Evolutionary conservation across 2,888 invertebrate genomes (phyloP).

Genomic region (Drosophila subsilvestris): DNA sequence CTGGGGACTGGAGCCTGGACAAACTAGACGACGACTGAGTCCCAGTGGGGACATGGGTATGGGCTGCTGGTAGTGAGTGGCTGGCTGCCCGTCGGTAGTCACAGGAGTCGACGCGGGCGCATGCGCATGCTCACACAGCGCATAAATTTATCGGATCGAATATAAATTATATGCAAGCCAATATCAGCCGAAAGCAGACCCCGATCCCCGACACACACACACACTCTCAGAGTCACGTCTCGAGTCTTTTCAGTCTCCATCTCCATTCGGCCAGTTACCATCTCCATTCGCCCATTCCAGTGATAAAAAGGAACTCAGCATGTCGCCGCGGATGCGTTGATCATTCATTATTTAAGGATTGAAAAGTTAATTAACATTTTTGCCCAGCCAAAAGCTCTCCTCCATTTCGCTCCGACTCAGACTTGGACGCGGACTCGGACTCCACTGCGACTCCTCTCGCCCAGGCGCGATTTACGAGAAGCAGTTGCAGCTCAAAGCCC

Average conservation of each 20-base stretch:
- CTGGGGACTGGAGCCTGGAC: background rate
- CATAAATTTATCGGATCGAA: slow-evolving; percentile 80
- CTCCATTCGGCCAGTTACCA: background rate
- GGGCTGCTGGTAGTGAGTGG: slow-evolving; percentile 37
- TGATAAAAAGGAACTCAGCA: slow-evolving; percentile 83
- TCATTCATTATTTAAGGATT: slow-evolving; percentile 84
- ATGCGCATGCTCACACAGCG: slow-evolving; percentile 70
- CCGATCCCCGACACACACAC: background rate
- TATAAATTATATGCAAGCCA: slow-evolving; percentile 81
- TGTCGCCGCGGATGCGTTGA: slow-evolving; percentile 84
- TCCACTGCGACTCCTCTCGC: slow-evolving; percentile 7
- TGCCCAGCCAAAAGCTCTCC: slow-evolving; percentile 64
- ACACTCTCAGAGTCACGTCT: background rate
- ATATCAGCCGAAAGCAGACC: slow-evolving; percentile 69
- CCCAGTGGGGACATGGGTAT: background rate
- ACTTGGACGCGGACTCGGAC: background rate
- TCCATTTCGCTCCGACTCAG: slow-evolving; percentile 17
- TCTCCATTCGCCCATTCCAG: slow-evolving; percentile 45
- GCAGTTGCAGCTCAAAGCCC: slow-evolving; percentile 52
- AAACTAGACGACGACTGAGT: slow-evolving; percentile 34
- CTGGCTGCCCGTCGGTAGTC: slow-evolving; percentile 28
- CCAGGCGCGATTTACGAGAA: slow-evolving; percentile 68
- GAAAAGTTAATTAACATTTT: slow-evolving; percentile 85
- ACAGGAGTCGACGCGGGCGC: slow-evolving; percentile 48
- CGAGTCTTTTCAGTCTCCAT: slow-evolving; percentile 3